Base-by-base conservation (phyloP, 2,888 invertebrate genomes). In the Lordiphosa fenestrarum region DNA sequence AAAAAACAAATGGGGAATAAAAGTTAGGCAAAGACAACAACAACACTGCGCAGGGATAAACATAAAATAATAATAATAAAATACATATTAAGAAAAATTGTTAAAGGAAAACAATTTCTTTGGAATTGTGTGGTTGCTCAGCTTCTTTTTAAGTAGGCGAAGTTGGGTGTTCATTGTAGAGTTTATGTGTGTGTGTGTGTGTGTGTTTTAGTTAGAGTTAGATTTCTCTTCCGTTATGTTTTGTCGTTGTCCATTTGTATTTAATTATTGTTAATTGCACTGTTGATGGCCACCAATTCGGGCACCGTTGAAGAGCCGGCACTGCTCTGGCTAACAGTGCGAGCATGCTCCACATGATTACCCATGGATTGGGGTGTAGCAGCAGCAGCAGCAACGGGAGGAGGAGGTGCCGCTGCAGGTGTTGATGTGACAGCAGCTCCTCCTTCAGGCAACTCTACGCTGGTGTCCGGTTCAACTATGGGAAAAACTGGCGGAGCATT, bases 311-410 rank as follows among this genome's bases (percentile, higher is more conserved):
- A 88, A 6, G 88, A 88, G 36, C 84, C 85, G 42, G 63, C 88
- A 72, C 90, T 90, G 71, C 90, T 91, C 78, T 93, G 93, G 86
- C 93, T 93, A 57, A 93, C 92, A 35, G 92, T 93, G 61, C 94
- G 90, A 53, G 93, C 93, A 87, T 93, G 94, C 91, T 91, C 12
- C 92, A 91, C 63, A 56, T 71, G 78, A 46, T 80, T 75, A 15
- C 59, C 63, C 4, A 64, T 64, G 9, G 62, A 54, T n/a, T 51
- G 25, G 25, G 25, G 25, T 7, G 25, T 25, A 3, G 25, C 7
- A 6, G 25, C 49, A 6, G 77, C 30, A 10, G 30, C 9, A 55
- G 57, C 56, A 23, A 37, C 49, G 6, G 42, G 36, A 6, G 76
- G 66, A 69, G 69, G 38, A 50, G 70, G 66, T 58, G 57, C 33